phyloP scores from a whole-genome alignment of 1,140 invertebrate genomes.

The Cotesia typhae region DNA sequence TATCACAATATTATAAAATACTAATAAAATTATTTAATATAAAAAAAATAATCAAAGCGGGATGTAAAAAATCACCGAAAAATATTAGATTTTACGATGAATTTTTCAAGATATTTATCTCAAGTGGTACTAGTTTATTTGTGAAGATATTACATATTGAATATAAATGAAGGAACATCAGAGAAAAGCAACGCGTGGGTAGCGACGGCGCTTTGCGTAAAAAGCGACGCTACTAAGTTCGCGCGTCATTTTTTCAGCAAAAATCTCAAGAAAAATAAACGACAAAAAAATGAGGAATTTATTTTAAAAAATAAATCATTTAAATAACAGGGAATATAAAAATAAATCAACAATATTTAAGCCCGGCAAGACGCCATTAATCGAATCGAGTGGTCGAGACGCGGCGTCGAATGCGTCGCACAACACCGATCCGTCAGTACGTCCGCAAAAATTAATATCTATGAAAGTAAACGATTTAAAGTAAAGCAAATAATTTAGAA shows the following conservation, averaged over 20 bases:
- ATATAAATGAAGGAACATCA: conserved; percentile 14
- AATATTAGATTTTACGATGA: conserved; percentile 1
- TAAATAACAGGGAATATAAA: not conserved
- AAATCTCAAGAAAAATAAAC: conserved; percentile 4
- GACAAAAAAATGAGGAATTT: conserved; percentile 11
- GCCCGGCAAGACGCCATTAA: conserved; percentile 36
- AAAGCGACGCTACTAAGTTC: conserved; percentile 32
- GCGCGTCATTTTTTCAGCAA: conserved; percentile 27
- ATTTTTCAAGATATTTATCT: not conserved
- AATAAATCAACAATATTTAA: not conserved
- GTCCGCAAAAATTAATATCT: conserved; percentile 33
- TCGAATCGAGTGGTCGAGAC: conserved; percentile 22
- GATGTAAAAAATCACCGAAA: not conserved
- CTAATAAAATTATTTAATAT: conserved; percentile 13
- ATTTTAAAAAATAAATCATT: conserved; percentile 1
- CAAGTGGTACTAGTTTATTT: conserved; percentile 15
- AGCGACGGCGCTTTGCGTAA: conserved; percentile 32
- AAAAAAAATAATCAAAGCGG: not conserved
- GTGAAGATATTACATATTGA: not conserved
- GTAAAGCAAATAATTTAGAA: not conserved
- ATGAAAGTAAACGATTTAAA: conserved; percentile 26
- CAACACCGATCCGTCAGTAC: conserved; percentile 22
- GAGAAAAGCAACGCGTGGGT: conserved; percentile 35
- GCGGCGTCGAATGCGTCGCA: conserved; percentile 36
- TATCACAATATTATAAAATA: conserved; percentile 16